A percentile compares a stretch with the other conserved stretches of the same genome.
phyloP scores from a whole-genome alignment of 2,888 invertebrate genomes.

The Trisateles emortualis region DNA sequence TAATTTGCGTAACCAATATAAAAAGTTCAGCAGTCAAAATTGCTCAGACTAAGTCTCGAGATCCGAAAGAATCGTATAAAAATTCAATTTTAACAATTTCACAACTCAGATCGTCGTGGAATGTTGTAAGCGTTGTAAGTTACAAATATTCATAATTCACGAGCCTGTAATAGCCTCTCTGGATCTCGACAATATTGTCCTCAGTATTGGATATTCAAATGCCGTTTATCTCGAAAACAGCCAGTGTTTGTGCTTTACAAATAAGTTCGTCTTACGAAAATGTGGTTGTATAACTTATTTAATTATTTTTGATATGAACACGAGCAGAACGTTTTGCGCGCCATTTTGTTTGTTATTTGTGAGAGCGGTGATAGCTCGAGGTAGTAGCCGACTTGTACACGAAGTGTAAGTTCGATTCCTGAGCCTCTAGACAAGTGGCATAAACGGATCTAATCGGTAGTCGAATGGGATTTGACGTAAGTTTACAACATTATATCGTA shows the following conservation, averaged over 20 bases:
- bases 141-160: slow-evolving; percentile 29
- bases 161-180: slow-evolving; percentile 8
- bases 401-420: too few relatives aligned
- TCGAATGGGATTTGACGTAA: too few relatives aligned
- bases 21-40: background rate
- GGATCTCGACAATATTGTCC: background rate
- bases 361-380: too few relatives aligned
- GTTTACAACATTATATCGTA: too few relatives aligned
- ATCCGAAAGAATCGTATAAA: background rate
- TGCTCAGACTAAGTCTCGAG: too few relatives aligned
- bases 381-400: too few relatives aligned
- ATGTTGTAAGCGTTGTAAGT: background rate
- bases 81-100: slow-evolving; percentile 1
- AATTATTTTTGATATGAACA: background rate
- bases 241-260: background rate
- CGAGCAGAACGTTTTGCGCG: background rate
- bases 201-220: background rate
- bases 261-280: background rate
- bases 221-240: background rate
- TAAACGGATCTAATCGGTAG: too few relatives aligned
- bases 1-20: background rate
- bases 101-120: slow-evolving; percentile 1
- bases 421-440: too few relatives aligned
- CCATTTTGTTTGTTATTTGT: too few relatives aligned
- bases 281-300: background rate